These are phyloP conservation scores for Percopsis transmontana DNA, from an alignment of 2,113 vertebrate species.

Conservation along the genomic window DNA sequence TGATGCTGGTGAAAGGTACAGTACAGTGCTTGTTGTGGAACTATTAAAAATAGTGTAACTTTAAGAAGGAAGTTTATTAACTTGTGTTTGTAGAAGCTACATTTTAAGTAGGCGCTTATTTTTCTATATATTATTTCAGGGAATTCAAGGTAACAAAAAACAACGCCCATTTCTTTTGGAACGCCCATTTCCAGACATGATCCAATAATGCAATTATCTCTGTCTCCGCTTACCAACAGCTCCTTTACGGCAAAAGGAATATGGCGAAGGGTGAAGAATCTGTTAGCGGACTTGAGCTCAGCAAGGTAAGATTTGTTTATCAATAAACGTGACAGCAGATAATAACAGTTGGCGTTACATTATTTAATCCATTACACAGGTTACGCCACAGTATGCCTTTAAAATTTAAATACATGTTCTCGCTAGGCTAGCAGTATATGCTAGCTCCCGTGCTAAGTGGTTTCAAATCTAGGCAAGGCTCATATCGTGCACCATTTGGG, in stretches of 20 bases:
- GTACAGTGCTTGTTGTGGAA: too few relatives aligned
- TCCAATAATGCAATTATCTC: neutral
- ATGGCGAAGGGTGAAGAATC: slow-evolving; percentile 76
- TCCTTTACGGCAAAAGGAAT: slow-evolving; percentile 73
- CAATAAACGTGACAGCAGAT: slow-evolving; percentile 17
- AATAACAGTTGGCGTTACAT: too few relatives aligned
- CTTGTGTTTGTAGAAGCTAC: too few relatives aligned
- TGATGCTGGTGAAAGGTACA: too few relatives aligned
- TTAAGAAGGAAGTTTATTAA: too few relatives aligned
- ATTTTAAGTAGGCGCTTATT: too few relatives aligned
- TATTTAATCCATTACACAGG: neutral
- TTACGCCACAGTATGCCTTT: neutral
- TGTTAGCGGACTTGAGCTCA: slow-evolving; percentile 66
- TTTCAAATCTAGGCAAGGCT: slow-evolving; percentile 7
- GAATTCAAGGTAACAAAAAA: too few relatives aligned
- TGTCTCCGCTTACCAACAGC: slow-evolving; percentile 43
- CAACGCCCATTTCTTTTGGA: too few relatives aligned
- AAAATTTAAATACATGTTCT: slow-evolving; percentile 2
- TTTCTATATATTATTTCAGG: too few relatives aligned
- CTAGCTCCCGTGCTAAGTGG: slow-evolving; percentile 41
- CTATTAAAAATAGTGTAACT: too few relatives aligned
- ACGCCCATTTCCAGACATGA: too few relatives aligned
- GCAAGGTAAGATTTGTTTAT: slow-evolving; percentile 64
- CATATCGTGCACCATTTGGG: neutral
- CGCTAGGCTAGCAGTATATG: slow-evolving; percentile 27